phyloP scores from a whole-genome alignment of 1,140 invertebrate species.

The Drosophila punjabiensis region DNA sequence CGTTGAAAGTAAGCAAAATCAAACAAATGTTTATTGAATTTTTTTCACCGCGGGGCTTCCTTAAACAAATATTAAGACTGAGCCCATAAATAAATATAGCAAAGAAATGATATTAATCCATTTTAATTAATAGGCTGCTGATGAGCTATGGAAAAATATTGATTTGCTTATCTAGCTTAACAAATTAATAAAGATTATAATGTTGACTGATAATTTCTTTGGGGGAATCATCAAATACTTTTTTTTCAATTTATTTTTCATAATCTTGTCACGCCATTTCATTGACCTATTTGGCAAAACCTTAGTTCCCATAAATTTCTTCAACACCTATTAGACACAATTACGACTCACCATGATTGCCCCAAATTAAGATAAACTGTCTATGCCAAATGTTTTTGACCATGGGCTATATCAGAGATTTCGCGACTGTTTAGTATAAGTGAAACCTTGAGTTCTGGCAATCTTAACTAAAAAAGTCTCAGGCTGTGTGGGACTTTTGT shows the following conservation, averaged over 20 bases:
- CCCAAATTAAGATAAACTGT: constrained; percentile 49
- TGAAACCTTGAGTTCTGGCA: constrained; percentile 27
- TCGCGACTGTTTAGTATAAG: not conserved
- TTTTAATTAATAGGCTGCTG: constrained; percentile 2
- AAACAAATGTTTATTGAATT: constrained; percentile 4
- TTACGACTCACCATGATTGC: constrained; percentile 14
- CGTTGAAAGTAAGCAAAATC: not conserved
- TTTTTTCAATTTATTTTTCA: not conserved
- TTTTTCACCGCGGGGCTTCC: not conserved
- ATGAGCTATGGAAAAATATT: not conserved
- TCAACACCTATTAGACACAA: constrained; percentile 8
- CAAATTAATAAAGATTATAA: not conserved
- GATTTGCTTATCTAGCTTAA: not conserved
- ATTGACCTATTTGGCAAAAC: constrained; percentile 1
- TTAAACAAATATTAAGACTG: constrained; percentile 3
- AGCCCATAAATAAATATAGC: not conserved
- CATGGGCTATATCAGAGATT: constrained; percentile 14
- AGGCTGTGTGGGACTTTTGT: constrained; percentile 19
- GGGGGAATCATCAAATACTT: not conserved
- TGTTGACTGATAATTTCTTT: not conserved
- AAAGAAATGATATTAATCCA: constrained; percentile 1
- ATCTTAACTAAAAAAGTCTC: constrained; percentile 29
- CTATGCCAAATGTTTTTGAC: constrained; percentile 28
- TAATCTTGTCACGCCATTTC: not conserved
- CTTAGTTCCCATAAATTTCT: constrained; percentile 16